These are phyloP conservation scores for Aporophyla lueneburgensis DNA, from an alignment of 2,888 invertebrate genomes.

Conservation along the genomic window DNA sequence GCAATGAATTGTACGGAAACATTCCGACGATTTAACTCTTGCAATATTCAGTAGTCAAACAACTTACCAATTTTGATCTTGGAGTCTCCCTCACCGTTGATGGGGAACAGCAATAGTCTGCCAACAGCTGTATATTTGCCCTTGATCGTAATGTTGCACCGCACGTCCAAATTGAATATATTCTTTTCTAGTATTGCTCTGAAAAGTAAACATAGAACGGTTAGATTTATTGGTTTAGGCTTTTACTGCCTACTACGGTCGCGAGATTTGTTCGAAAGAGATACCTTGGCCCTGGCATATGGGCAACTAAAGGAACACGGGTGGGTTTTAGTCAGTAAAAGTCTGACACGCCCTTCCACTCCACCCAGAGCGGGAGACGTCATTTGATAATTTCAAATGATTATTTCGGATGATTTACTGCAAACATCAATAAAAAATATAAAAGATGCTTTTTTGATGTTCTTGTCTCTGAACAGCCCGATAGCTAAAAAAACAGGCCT, in stretches of 20 bases:
- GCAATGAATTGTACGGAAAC: background rate
- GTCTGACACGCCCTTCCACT: too few species aligned
- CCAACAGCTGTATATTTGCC: conserved; percentile 88
- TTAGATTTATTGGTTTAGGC: background rate
- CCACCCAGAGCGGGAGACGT: too few species aligned
- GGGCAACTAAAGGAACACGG: too few species aligned
- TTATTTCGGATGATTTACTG: too few species aligned
- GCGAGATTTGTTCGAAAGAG: too few species aligned
- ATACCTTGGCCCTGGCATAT: too few species aligned
- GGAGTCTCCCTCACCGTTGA: conserved; percentile 88
- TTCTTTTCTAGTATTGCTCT: conserved; percentile 86
- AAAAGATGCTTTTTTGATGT: too few species aligned
- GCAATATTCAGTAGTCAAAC: background rate
- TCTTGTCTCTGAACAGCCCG: too few species aligned
- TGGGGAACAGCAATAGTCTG: conserved; percentile 85
- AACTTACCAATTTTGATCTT: conserved; percentile 87
- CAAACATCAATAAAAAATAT: too few species aligned
- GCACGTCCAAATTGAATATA: conserved; percentile 82
- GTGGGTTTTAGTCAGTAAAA: too few species aligned
- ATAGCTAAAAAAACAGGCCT: too few species aligned
- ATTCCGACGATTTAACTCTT: background rate
- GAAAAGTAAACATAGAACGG: conserved; percentile 66
- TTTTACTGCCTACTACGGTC: background rate
- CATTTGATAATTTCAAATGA: too few species aligned
- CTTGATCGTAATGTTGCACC: conserved; percentile 87